A percentile compares a stretch with the other conserved stretches of the same genome.
Evolutionary conservation across 2,113 vertebrate genomes (phyloP).

Genomic region (Sarotherodon lohbergeri): DNA sequence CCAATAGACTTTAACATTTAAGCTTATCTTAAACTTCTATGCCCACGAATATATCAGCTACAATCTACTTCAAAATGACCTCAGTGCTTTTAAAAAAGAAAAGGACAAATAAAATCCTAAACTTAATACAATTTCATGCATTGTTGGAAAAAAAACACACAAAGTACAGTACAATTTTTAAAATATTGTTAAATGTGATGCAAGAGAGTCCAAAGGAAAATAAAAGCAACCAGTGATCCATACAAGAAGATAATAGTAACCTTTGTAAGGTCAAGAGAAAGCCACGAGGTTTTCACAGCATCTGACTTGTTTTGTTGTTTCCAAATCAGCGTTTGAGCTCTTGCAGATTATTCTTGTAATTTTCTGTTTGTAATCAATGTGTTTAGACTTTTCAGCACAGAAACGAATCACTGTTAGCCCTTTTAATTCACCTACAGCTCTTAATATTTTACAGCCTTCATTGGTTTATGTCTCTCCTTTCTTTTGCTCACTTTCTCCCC

Average conservation of each 20-base stretch:
- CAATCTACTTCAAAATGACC: neutral
- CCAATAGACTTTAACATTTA: neutral
- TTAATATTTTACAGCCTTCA: slow-evolving; percentile 15
- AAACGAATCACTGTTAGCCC: neutral
- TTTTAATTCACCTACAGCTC: neutral
- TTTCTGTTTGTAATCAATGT: neutral
- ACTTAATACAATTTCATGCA: accelerated
- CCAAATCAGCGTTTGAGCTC: neutral
- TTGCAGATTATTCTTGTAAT: neutral
- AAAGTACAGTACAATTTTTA: neutral
- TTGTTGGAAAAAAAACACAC: neutral
- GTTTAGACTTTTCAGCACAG: neutral
- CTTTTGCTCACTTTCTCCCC: neutral
- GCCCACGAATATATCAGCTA: neutral
- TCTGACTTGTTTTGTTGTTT: neutral
- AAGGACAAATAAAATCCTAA: neutral
- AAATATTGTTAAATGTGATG: neutral
- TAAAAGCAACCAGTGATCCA: neutral
- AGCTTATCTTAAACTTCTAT: neutral
- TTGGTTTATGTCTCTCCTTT: neutral
- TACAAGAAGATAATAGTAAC: neutral
- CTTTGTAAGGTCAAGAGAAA: neutral
- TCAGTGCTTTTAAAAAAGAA: neutral
- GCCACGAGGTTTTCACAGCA: neutral
- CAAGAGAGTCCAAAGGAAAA: neutral